Evolutionary conservation across 2,113 vertebrate genomes (phyloP), one percentile per base, ranked within the genome.

Genomic region (Platycercus adscitus): DNA sequence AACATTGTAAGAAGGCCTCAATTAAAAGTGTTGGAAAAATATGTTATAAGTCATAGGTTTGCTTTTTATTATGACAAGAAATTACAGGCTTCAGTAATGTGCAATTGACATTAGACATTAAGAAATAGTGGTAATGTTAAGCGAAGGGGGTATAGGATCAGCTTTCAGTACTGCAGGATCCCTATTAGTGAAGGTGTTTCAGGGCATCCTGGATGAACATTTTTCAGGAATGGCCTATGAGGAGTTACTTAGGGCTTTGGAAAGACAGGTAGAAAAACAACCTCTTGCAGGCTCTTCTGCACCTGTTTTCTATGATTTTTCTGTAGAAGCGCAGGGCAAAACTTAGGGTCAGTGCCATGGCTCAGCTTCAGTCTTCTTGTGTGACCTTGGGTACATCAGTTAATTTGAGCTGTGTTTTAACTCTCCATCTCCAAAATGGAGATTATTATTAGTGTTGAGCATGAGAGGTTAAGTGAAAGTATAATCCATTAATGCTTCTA

Each of bases 401-500:
- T 86, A 55, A 79, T 81, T 72, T 88, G 76, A 72, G 66, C 68
- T 70, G n/a, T 47, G 39, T 64, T 77, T 95, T 71, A 75, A 17
- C 44, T 47, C 37, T 58, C 46, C 37, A 23, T 65, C 50, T 79
- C 49, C 56, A 69, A 73, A 78, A 72, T 47, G 37, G 52, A 75
- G 43, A 39, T 83, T 39, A 81, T 64, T 72, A 47, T 77, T 93
- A 66, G 75, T 81, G 68, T 94, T 95, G 81, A 93, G 69, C 65
- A 68, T 81, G 52, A 75, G 69, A 77, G 60, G 64, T 95, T 33
- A 72, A 96, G 82, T 21, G 43, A 75, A 92, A 61, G 60, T 88
- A 82, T 68, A 86, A 84, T 85, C 69, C 71, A 66, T 70, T 85
- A 87, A 91, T 75, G 81, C 82, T 95, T 96, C 91, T 91, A 93